Percentiles rank a stretch among this genome's conserved stretches.
Conservation (phyloP, 2,113 vertebrate species). For the Neolamprologus toae region DNA sequence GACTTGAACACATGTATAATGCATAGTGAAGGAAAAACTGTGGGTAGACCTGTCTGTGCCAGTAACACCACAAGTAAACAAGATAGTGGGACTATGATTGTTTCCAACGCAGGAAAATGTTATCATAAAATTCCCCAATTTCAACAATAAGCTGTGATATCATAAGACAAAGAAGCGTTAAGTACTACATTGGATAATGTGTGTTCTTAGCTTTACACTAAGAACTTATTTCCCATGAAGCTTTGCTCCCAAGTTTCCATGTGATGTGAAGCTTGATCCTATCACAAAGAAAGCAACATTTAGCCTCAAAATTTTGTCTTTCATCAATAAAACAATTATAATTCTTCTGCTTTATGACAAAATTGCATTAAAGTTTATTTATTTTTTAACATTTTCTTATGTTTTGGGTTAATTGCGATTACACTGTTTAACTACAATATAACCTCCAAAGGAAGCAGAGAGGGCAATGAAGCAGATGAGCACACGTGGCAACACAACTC, state of each 20-base stretch:
- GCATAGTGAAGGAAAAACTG: constrained; percentile 50
- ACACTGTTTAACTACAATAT: not conserved
- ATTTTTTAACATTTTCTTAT: not conserved
- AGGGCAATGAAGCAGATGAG: not conserved
- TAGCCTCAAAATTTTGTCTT: not conserved
- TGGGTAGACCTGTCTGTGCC: constrained; percentile 55
- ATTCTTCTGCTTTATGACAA: not conserved
- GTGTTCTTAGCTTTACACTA: not conserved
- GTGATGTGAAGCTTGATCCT: not conserved
- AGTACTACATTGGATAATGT: not conserved
- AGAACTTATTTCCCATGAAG: not conserved
- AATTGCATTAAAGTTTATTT: not conserved
- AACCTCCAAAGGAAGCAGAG: not conserved
- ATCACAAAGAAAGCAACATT: not conserved
- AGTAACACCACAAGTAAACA: constrained; percentile 60
- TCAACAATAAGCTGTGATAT: not conserved
- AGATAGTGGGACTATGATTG: not conserved
- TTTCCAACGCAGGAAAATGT: not conserved
- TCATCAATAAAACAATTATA: not conserved
- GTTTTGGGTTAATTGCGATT: not conserved
- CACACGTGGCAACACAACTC: not conserved
- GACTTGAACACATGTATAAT: constrained; percentile 68
- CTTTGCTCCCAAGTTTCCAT: not conserved
- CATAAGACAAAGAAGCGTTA: not conserved
- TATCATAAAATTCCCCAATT: not conserved